Evolutionary conservation across 2,113 vertebrate species (phyloP), one percentile per base, ranked within the genome.

Genomic region (Anas platyrhynchos): DNA sequence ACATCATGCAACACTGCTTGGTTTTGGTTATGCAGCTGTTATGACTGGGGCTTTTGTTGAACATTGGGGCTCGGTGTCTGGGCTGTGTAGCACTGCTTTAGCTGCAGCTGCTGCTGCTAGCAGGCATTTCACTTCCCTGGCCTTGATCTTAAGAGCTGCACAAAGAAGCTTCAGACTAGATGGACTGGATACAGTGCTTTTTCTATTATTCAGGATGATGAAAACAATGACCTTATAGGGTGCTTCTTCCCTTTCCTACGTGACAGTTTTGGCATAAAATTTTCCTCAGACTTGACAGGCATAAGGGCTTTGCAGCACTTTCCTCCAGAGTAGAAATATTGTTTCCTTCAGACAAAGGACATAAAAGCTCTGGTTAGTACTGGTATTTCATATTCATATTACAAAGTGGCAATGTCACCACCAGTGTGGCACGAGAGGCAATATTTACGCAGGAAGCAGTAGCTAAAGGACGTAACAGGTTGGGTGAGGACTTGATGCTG

Each of bases 31-130:
- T 3, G 5, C n/a, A 52, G 44, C 6, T 54, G 38, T 16, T 52
- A 23, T 5, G 32, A 7, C 7, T 34, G 2, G 8, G 23, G 17
- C 13, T 91, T 71, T 6, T 0, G 0, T 44, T 34, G 26, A 0
- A 0, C 36, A 67, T 71, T 29, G 44, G 36, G 14, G 13, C 26
- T 88, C n/a, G 31, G 27, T 32, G 20, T 62, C 79, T 74, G 32
- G 68, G 27, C 12, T 3, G 2, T n/a, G 14, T 48, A 84, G 46
- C 25, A 12, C 46, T 75, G 16, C 62, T 74, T 46, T 15, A 80
- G 27, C 16, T 88, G 55, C 17, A 2, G 1, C 46, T 82, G n/a
- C n/a, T 84, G 32, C n/a, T 72, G 36, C 36, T 52, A 44, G 46
- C 11, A 32, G 59, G 6, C 6, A 11, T 21, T 46, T 91, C 1